phyloP scores from a whole-genome alignment of 2,888 invertebrate species.

The Plutella xylostella region DNA sequence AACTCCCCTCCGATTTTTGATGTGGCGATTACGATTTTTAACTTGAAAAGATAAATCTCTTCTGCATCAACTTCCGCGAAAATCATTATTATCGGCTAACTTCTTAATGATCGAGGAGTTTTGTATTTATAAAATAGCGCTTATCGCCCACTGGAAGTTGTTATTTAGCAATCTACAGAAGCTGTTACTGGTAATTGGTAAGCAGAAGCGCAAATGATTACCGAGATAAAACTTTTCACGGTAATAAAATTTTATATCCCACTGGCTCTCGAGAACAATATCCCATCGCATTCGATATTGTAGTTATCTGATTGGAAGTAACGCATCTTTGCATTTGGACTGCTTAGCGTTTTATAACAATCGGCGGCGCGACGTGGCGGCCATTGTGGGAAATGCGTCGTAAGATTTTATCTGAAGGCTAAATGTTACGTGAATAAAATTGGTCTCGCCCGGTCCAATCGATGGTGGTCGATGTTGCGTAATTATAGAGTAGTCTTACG shows the following conservation, averaged over 20 bases:
- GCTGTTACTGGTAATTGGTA: conserved; percentile 13
- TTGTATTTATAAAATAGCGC: background rate
- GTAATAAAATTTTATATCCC: conserved; percentile 34
- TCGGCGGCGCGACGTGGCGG: background rate
- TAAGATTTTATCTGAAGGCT: conserved; percentile 56
- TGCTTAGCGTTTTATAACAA: conserved; percentile 15
- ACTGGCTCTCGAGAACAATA: conserved; percentile 31
- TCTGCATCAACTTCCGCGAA: conserved; percentile 33
- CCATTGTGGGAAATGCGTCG: conserved; percentile 33
- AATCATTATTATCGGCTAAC: conserved; percentile 11
- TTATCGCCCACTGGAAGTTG: background rate
- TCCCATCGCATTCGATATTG: conserved; percentile 38
- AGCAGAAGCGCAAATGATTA: conserved; percentile 20
- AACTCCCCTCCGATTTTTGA: conserved; percentile 48
- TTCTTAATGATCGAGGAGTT: background rate
- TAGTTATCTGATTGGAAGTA: conserved; percentile 57
- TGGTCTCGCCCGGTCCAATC: conserved; percentile 57
- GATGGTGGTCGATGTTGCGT: conserved; percentile 46
- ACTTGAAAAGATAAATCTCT: conserved; percentile 40
- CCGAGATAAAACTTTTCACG: conserved; percentile 26
- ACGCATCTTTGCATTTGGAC: conserved; percentile 35
- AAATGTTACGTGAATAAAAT: conserved; percentile 66
- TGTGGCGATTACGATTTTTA: conserved; percentile 49
- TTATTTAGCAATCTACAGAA: background rate
- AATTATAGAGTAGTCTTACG: conserved; percentile 50